These are phyloP conservation scores for Oryzias celebensis DNA, from an alignment of 2,113 vertebrate species.

Conservation along the genomic window DNA sequence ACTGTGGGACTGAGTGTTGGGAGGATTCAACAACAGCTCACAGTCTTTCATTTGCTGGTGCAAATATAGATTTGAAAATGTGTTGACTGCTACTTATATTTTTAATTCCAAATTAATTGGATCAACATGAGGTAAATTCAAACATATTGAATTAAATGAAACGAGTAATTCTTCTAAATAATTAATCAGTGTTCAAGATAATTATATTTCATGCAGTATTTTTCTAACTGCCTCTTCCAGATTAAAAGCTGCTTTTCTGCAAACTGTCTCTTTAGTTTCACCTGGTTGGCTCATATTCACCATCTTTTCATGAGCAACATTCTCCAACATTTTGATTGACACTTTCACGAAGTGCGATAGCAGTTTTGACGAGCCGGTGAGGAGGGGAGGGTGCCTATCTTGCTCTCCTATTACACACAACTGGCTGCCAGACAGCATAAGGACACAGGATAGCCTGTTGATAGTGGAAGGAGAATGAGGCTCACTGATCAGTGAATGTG, in stretches of 20 bases:
- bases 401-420: constrained; percentile 63
- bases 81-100: neutral
- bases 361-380: constrained; percentile 27
- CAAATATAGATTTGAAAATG: too few relatives aligned
- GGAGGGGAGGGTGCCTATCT: constrained; percentile 10
- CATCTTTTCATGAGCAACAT: constrained; percentile 15
- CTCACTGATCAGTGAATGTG: constrained; percentile 56
- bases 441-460: constrained; percentile 67
- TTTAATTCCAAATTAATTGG: constrained; percentile 6
- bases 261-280: constrained; percentile 43
- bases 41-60: too few relatives aligned
- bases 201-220: too few relatives aligned
- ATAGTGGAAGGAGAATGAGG: constrained; percentile 58
- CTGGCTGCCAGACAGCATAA: constrained; percentile 57
- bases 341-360: constrained; percentile 68
- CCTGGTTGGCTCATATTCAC: constrained; percentile 38
- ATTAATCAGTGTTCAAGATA: too few relatives aligned
- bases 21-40: too few relatives aligned
- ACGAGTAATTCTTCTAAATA: too few relatives aligned
- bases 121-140: neutral
- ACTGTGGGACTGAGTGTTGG: too few relatives aligned
- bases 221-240: too few relatives aligned
- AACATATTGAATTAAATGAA: neutral
- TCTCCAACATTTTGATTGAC: constrained; percentile 60
- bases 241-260: constrained; percentile 1